phyloP scores from a whole-genome alignment of 2,888 invertebrate genomes.

The Biston betularia region DNA sequence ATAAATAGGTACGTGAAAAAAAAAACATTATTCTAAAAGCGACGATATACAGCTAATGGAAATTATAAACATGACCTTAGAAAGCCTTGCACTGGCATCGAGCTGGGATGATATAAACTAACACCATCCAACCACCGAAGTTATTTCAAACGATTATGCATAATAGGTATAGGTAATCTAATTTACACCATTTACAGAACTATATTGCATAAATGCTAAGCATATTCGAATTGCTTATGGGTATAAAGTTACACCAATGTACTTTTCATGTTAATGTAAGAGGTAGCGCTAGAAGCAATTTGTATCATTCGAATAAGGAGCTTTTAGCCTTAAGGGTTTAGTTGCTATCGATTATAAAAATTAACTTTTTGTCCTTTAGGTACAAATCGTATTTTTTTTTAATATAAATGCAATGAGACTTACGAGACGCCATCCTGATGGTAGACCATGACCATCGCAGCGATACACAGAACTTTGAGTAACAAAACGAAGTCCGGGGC shows the following conservation, averaged over 20 bases:
- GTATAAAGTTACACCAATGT: constrained; percentile 14
- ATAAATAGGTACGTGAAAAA: too few relatives aligned
- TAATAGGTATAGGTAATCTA: constrained; percentile 10
- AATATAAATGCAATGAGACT: not conserved
- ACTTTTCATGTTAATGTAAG: constrained; percentile 22
- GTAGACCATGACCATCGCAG: too few relatives aligned
- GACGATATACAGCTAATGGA: too few relatives aligned
- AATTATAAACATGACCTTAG: not conserved
- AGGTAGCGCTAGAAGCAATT: constrained; percentile 16
- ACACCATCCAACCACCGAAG: not conserved
- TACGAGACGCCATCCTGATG: not conserved
- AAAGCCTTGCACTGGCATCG: too few relatives aligned
- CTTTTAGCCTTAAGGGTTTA: not conserved
- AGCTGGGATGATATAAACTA: not conserved
- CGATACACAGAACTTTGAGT: too few relatives aligned
- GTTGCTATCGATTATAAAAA: not conserved
- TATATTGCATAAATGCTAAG: constrained; percentile 16
- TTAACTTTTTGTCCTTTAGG: not conserved
- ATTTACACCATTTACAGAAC: constrained; percentile 16
- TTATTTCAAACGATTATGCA: constrained; percentile 1
- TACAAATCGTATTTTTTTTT: not conserved
- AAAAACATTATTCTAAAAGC: too few relatives aligned
- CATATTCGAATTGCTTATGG: constrained; percentile 14
- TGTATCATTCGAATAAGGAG: constrained; percentile 19
- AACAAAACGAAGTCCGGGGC: too few relatives aligned